Evolutionary conservation across 2,113 vertebrate genomes (phyloP), one percentile per base, ranked within the genome.

Genomic region (Montifringilla adamsi): DNA sequence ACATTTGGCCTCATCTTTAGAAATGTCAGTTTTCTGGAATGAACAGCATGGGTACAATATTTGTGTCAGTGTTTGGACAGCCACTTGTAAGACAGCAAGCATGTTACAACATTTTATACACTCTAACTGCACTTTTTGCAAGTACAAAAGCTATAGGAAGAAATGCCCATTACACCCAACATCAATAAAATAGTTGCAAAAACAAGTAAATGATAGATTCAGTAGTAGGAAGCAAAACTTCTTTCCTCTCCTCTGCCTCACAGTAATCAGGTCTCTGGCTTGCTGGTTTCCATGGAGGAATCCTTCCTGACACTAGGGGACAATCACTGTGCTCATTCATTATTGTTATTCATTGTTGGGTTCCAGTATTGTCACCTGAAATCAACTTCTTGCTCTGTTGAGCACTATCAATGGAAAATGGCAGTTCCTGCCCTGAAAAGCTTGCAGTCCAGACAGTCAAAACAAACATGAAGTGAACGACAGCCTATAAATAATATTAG

Each of bases 21-120:
- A 95, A 96, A 96, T 95, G 96, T 96, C 95, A 95, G 84, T 73
- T 93, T 94, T 96, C 78, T 93, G 82, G 95, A 91, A 81, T 56
- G 79, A 96, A 81, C 84, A 91, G 84, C 28, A 72, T 28, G 73
- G 88, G 58, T 78, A 84, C 73, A 95, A 70, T 88, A 90, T 81
- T 93, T 70, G 73, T 95, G 88, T 89, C 8, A 11, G 59, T 60
- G 35, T 77, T 88, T 70, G 67, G 85, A 81, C 44, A 73, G n/a
- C 44, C 69, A 84, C 80, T 60, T 53, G 60, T 59, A 88, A 76
- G 66, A 47, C 7, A 77, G 39, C 68, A 86, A 67, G 50, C 63
- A 58, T 9, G 43, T 18, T 88, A 78, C 76, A 86, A 55, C 24
- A 15, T 75, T 93, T 80, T 47, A 39, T 55, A 30, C 15, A 21